Conservation (phyloP, 2,113 vertebrate species). For the Corythaeola cristata region DNA sequence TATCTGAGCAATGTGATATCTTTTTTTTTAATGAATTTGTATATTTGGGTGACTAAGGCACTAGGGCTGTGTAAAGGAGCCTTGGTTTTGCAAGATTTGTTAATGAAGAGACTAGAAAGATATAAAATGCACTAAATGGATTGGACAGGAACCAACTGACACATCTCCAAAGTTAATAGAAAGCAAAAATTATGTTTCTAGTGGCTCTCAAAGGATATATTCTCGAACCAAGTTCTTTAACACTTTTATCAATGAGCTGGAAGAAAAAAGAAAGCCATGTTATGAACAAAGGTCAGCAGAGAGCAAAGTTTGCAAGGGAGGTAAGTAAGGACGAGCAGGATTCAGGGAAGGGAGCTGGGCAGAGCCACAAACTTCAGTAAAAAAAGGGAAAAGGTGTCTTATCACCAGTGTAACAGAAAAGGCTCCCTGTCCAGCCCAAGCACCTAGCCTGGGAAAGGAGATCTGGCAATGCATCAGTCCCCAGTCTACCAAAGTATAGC, state of each 20-base stretch:
- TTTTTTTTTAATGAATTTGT: background rate
- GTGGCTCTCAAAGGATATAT: background rate
- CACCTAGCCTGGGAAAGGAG: background rate
- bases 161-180: background rate
- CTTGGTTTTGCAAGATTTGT: background rate
- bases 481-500: background rate
- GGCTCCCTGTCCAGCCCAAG: background rate
- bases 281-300: background rate
- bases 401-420: background rate
- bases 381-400: background rate
- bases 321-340: background rate
- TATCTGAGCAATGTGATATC: background rate
- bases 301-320: background rate
- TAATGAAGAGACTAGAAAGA: background rate
- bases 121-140: background rate
- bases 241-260: background rate
- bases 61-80: background rate
- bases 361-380: background rate
- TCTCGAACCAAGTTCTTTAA: background rate
- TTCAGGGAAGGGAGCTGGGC: background rate
- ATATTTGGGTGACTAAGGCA: background rate
- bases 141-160: background rate
- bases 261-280: background rate
- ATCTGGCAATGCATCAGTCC: background rate
- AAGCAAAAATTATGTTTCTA: background rate